Evolutionary conservation across 2,888 invertebrate genomes (phyloP).

Genomic region (Lamproptera curius): DNA sequence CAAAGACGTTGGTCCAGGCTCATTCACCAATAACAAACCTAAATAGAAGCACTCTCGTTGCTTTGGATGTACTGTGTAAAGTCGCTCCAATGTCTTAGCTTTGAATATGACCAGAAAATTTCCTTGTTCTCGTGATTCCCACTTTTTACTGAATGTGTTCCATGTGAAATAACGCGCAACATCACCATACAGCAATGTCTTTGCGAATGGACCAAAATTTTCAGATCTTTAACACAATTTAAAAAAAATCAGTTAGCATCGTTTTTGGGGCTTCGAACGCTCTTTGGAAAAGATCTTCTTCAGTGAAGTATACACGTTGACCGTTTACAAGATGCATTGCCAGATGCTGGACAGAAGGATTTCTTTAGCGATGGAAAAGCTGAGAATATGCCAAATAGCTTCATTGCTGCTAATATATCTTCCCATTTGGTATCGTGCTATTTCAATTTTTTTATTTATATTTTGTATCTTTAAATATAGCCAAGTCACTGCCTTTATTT

Average conservation of each 20-base stretch:
- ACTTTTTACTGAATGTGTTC: conserved; percentile 21
- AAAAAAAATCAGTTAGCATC: conserved; percentile 23
- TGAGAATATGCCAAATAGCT: conserved; percentile 20
- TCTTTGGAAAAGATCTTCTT: conserved; percentile 21
- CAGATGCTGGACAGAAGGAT: conserved; percentile 14
- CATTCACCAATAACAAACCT: conserved; percentile 29
- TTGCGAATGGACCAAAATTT: conserved; percentile 22
- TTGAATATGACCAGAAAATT: conserved; percentile 21
- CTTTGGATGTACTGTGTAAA: conserved; percentile 24
- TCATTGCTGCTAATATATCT: conserved; percentile 23
- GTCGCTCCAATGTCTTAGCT: conserved; percentile 20
- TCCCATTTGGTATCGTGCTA: conserved; percentile 22
- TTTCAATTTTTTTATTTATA: conserved; percentile 20
- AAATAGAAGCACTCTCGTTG: conserved; percentile 28
- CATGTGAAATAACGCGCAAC: conserved; percentile 21
- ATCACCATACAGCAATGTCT: conserved; percentile 16
- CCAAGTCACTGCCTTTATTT: conserved; percentile 2
- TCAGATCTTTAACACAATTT: conserved; percentile 19
- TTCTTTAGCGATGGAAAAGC: conserved; percentile 4
- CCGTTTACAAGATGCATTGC: conserved; percentile 23
- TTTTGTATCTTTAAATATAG: conserved; percentile 19
- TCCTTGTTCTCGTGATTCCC: conserved; percentile 24
- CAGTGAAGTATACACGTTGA: conserved; percentile 22
- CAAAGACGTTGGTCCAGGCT: conserved; percentile 29
- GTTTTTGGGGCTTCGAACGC: conserved; percentile 16